Percentiles rank a stretch among this genome's conserved stretches.
Evolutionary conservation across 1,140 invertebrate genomes (phyloP).

Genomic region (Helicoverpa zea): DNA sequence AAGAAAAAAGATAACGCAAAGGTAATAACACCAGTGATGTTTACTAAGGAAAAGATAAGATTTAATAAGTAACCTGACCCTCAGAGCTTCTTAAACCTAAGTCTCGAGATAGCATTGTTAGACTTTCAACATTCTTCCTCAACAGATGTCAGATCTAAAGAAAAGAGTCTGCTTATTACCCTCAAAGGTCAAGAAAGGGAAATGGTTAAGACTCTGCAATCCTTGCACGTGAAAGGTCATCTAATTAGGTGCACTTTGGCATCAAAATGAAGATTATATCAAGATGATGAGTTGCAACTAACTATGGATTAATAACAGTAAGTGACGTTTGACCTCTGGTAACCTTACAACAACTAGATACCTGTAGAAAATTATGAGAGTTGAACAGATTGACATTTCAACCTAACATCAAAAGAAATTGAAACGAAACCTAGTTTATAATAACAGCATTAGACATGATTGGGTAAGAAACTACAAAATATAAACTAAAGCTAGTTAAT

Average conservation of each 20-base stretch:
- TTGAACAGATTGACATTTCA: background rate
- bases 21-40: background rate
- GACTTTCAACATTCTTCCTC: conserved; percentile 10
- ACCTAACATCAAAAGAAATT: background rate
- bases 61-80: conserved; percentile 18
- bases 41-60: background rate
- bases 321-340: conserved; percentile 18
- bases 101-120: conserved; percentile 29
- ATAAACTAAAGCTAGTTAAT: no score
- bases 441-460: no score
- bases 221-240: conserved; percentile 29
- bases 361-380: background rate
- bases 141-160: conserved; percentile 31
- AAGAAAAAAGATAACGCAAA: background rate
- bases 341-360: background rate
- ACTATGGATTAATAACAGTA: conserved; percentile 21
- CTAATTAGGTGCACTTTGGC: conserved; percentile 26
- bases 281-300: conserved; percentile 8
- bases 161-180: conserved; percentile 26
- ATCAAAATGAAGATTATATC: conserved; percentile 18
- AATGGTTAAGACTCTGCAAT: conserved; percentile 13
- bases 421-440: no score
- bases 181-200: background rate
- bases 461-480: no score
- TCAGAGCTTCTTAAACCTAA: background rate